A percentile compares a stretch with the other conserved stretches of the same genome.
Evolutionary conservation across 2,113 vertebrate species (phyloP).

Genomic region (Lonchura striata): DNA sequence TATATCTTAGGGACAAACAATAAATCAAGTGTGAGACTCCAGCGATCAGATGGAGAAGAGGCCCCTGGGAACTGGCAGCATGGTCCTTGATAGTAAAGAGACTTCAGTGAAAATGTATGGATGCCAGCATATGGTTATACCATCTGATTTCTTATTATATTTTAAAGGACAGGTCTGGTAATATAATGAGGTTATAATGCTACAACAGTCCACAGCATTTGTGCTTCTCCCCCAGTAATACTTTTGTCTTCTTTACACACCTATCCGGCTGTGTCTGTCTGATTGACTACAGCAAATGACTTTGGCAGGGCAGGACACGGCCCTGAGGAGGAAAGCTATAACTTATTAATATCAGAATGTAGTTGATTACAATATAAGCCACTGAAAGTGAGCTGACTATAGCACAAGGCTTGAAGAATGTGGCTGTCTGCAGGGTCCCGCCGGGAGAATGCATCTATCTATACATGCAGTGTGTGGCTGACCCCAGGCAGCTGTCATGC

Average conservation of each 20-base stretch:
- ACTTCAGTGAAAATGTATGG: neutral
- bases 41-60: neutral
- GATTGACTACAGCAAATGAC: slow-evolving; percentile 62
- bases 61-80: neutral
- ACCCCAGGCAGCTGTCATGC: slow-evolving; percentile 39
- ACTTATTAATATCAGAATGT: slow-evolving; percentile 47
- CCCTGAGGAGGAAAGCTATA: neutral
- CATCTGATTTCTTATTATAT: slow-evolving; percentile 1
- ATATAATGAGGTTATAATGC: neutral
- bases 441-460: slow-evolving; percentile 43
- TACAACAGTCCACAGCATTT: neutral
- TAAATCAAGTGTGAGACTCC: neutral
- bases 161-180: slow-evolving; percentile 22
- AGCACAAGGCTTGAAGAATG: slow-evolving; percentile 58
- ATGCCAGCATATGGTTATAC: neutral
- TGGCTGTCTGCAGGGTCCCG: slow-evolving; percentile 14
- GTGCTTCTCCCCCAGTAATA: neutral
- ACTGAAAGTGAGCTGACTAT: slow-evolving; percentile 22
- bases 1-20: neutral
- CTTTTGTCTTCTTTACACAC: neutral
- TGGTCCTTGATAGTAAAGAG: neutral
- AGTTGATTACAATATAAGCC: slow-evolving; percentile 38
- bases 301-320: neutral
- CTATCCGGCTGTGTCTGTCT: neutral
- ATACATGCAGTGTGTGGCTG: neutral